Conservation (phyloP, 1,140 invertebrate genomes). For the Sitophilus oryzae region DNA sequence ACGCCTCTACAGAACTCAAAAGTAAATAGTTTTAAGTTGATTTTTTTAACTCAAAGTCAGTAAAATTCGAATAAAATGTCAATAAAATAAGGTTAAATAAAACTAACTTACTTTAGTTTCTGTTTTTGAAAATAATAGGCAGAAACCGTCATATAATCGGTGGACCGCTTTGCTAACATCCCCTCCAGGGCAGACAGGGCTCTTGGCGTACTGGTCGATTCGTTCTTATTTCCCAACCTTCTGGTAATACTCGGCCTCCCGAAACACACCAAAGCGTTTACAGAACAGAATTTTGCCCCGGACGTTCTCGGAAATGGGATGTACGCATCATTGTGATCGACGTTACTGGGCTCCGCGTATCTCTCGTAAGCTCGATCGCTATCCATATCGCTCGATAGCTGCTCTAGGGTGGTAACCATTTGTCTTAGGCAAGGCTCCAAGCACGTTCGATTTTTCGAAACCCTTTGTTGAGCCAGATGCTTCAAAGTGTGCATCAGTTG, state of each 20-base stretch:
- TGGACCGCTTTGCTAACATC: slow-evolving; percentile 51
- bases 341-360: slow-evolving; percentile 34
- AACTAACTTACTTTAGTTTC: slow-evolving; percentile 19
- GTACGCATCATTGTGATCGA: slow-evolving; percentile 66
- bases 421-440: slow-evolving; percentile 74
- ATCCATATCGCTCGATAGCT: slow-evolving; percentile 42
- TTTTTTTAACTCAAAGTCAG: no score
- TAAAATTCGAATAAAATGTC: neutral
- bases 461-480: slow-evolving; percentile 66
- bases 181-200: slow-evolving; percentile 71
- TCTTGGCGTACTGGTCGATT: slow-evolving; percentile 63
- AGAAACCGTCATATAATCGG: slow-evolving; percentile 54
- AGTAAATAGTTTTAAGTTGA: no score
- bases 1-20: no score
- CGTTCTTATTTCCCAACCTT: slow-evolving; percentile 60
- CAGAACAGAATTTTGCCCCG: slow-evolving; percentile 86
- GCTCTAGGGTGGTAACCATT: slow-evolving; percentile 63
- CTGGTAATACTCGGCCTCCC: slow-evolving; percentile 70
- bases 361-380: slow-evolving; percentile 30
- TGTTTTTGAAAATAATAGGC: slow-evolving; percentile 71
- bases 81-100: neutral
- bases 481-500: slow-evolving; percentile 66
- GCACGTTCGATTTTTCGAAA: slow-evolving; percentile 71
- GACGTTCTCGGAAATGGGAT: slow-evolving; percentile 92
- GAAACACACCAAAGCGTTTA: slow-evolving; percentile 79